Evolutionary conservation across 2,888 invertebrate genomes (phyloP).

Genomic region (Orthosia gothica): DNA sequence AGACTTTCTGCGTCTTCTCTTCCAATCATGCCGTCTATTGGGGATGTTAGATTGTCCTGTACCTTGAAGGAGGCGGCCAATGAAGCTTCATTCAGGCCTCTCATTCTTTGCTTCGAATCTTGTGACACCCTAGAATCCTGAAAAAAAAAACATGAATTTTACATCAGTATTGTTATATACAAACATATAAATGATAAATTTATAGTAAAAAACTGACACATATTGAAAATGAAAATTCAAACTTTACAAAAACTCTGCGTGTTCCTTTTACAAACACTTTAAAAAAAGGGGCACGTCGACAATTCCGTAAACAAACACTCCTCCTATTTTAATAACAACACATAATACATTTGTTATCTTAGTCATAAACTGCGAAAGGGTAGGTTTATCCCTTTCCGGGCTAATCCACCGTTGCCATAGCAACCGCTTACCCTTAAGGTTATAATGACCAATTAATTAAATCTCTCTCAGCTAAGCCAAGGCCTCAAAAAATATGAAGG

Average conservation of each 20-base stretch:
- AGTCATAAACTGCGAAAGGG: conserved; percentile 52
- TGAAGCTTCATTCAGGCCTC: too few species aligned
- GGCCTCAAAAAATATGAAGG: conserved; percentile 72
- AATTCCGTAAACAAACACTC: conserved; percentile 18
- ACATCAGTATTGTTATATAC: too few species aligned
- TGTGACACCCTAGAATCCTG: too few species aligned
- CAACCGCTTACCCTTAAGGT: conserved; percentile 68
- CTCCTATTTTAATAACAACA: conserved; percentile 17
- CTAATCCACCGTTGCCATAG: conserved; percentile 69
- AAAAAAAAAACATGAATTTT: too few species aligned
- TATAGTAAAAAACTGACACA: neutral
- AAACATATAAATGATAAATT: too few species aligned
- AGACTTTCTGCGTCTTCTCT: too few species aligned
- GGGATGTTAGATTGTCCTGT: too few species aligned
- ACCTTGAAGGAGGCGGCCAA: too few species aligned
- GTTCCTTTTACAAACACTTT: neutral
- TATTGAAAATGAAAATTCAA: too few species aligned
- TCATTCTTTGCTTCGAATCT: too few species aligned
- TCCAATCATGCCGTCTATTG: too few species aligned
- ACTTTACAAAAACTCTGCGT: too few species aligned
- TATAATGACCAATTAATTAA: conserved; percentile 85
- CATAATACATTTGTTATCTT: conserved; percentile 53
- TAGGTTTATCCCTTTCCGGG: conserved; percentile 51
- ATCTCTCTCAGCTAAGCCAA: conserved; percentile 73
- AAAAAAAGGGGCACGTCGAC: neutral